A percentile compares a stretch with the other conserved stretches of the same genome.
Conservation (phyloP, 2,888 invertebrate species). For the Autographa gamma region DNA sequence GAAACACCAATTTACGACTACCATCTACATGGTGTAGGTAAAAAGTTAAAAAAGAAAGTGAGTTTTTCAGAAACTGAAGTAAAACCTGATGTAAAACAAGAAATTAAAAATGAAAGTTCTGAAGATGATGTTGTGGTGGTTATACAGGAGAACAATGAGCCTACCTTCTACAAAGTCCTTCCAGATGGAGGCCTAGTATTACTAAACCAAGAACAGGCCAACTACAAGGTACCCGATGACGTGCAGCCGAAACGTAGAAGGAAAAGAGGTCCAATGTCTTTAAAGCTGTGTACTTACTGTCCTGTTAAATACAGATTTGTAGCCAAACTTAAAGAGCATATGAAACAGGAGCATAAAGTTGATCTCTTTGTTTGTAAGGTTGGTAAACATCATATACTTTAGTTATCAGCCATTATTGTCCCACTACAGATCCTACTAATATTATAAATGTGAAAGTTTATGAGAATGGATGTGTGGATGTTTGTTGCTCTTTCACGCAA, state of each 20-base stretch:
- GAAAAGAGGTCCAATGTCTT: conserved; percentile 76
- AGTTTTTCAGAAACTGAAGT: conserved; percentile 6
- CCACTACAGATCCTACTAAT: no score
- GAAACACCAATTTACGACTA: conserved; percentile 64
- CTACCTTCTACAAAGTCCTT: conserved; percentile 59
- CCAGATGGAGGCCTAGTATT: conserved; percentile 55
- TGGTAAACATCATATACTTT: conserved; percentile 25
- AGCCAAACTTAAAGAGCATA: conserved; percentile 78
- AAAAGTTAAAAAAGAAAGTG: conserved; percentile 16
- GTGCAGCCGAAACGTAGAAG: conserved; percentile 63
- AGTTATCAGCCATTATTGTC: background rate
- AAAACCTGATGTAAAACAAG: background rate
- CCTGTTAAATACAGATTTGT: conserved; percentile 79
- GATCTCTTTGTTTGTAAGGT: conserved; percentile 80
- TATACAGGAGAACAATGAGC: conserved; percentile 65
- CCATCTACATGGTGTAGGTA: conserved; percentile 66
- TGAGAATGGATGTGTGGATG: no score
- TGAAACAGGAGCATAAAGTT: conserved; percentile 76
- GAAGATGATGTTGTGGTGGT: conserved; percentile 68
- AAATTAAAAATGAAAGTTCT: conserved; percentile 24
- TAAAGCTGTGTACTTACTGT: conserved; percentile 73
- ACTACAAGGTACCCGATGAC: conserved; percentile 25
- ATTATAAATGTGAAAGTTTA: no score
- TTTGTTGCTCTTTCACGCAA: no score
- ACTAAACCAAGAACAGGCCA: conserved; percentile 48